Conservation (phyloP, 2,888 invertebrate genomes). For the Agonopterix arenella region DNA sequence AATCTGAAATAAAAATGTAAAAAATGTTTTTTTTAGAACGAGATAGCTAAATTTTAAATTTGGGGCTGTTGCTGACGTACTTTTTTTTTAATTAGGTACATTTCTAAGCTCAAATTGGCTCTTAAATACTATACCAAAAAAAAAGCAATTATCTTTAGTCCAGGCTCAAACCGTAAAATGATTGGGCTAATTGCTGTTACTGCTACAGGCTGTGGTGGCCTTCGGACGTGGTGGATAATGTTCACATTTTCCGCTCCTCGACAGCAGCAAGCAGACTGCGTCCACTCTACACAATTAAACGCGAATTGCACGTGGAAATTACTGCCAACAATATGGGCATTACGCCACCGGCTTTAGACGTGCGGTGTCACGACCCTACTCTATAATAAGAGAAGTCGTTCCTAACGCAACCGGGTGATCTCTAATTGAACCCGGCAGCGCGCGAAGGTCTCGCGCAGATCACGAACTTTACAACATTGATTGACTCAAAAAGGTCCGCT, state of each 20-base stretch:
- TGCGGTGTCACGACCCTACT: conserved; percentile 53
- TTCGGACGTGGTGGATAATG: conserved; percentile 30
- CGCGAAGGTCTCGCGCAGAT: conserved; percentile 43
- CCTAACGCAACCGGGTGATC: conserved; percentile 51
- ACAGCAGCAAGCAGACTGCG: conserved; percentile 24
- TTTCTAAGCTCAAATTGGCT: too few relatives aligned
- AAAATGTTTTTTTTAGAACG: too few relatives aligned
- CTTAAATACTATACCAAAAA: too few relatives aligned
- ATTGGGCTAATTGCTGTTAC: too few relatives aligned
- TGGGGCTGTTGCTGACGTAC: too few relatives aligned
- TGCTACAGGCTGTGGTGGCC: conserved; percentile 2
- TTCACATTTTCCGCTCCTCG: conserved; percentile 43
- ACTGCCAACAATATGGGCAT: conserved; percentile 41
- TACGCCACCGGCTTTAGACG: conserved; percentile 47
- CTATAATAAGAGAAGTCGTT: conserved; percentile 42
- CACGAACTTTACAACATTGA: conserved; percentile 24
- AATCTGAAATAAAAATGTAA: too few relatives aligned
- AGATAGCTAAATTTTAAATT: too few relatives aligned
- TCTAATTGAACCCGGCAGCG: conserved; percentile 55
- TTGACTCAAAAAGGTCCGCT: conserved; percentile 24
- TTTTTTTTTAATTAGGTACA: too few relatives aligned
- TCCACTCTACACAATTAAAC: conserved; percentile 45
- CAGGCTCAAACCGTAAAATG: too few relatives aligned
- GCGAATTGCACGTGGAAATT: conserved; percentile 46
- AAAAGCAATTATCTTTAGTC: too few relatives aligned